phyloP scores from a whole-genome alignment of 2,888 invertebrate species.

The Entomobrya multifasciata region DNA sequence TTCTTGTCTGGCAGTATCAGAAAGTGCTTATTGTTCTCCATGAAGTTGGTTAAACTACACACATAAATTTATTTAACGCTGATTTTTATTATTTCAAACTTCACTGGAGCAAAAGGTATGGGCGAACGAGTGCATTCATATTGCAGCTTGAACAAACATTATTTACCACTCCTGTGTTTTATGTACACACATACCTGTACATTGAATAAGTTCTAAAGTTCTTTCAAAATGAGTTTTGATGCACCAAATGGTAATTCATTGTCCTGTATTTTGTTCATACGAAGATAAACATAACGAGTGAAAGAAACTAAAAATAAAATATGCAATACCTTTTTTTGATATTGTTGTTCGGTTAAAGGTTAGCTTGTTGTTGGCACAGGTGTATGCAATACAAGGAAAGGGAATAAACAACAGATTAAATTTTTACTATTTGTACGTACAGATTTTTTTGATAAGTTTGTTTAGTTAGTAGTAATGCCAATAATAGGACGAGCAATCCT shows the following conservation, averaged over 20 bases:
- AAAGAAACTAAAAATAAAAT: background rate
- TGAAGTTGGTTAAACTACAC: constrained; percentile 3
- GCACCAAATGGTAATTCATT: no score
- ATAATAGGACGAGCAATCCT: constrained; percentile 24
- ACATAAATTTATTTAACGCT: constrained; percentile 50
- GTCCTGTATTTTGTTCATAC: no score
- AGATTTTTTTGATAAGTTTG: constrained; percentile 47
- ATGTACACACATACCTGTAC: no score
- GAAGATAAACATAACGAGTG: no score
- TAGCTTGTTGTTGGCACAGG: constrained; percentile 70
- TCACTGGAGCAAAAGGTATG: constrained; percentile 5
- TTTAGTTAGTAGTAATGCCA: constrained; percentile 34
- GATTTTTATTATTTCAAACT: constrained; percentile 33
- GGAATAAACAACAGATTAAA: constrained; percentile 54
- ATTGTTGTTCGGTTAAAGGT: background rate
- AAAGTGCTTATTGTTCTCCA: background rate
- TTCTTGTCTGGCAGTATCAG: background rate
- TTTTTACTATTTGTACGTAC: constrained; percentile 1
- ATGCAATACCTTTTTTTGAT: background rate
- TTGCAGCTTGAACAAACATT: no score
- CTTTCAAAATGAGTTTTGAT: no score
- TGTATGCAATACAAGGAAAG: constrained; percentile 56
- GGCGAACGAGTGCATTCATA: no score
- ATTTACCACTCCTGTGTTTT: no score
- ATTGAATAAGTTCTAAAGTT: no score